A percentile compares a stretch with the other conserved stretches of the same genome.
phyloP scores from a whole-genome alignment of 2,888 invertebrate genomes.

The Allacma fusca region DNA sequence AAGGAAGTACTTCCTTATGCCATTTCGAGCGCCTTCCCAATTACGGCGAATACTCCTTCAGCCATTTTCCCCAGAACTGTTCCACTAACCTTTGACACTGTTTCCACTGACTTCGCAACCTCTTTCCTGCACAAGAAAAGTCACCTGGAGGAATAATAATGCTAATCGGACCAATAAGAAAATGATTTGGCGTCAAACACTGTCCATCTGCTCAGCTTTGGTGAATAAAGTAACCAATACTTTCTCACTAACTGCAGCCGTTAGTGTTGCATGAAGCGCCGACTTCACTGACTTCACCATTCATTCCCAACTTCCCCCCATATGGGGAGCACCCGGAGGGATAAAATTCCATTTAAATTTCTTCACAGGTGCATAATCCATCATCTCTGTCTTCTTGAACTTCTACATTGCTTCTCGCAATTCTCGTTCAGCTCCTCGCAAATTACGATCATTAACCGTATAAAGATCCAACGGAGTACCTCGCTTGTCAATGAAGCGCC shows the following conservation, averaged over 20 bases:
- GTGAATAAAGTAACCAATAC: constrained; percentile 25
- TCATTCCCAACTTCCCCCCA: constrained; percentile 32
- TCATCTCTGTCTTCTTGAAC: constrained; percentile 39
- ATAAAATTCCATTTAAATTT: constrained; percentile 19
- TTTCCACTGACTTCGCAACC: too few species aligned
- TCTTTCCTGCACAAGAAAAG: too few species aligned
- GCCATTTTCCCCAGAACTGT: too few species aligned
- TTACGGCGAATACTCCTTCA: too few species aligned
- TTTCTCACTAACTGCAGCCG: constrained; percentile 17
- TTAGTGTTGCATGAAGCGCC: constrained; percentile 21
- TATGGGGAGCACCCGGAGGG: constrained; percentile 25
- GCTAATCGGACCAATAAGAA: constrained; percentile 59
- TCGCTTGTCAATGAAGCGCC: constrained; percentile 20
- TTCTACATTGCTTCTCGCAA: constrained; percentile 40
- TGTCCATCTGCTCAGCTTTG: constrained; percentile 50
- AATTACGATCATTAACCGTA: constrained; percentile 55
- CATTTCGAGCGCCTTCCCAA: too few species aligned
- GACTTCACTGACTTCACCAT: constrained; percentile 33
- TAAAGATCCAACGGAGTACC: constrained; percentile 39
- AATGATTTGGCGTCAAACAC: constrained; percentile 62
- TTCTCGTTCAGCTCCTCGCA: constrained; percentile 49
- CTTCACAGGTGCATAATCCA: neutral
- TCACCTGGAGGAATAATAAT: constrained; percentile 56
- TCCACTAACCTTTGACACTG: too few species aligned
- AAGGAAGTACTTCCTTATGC: too few species aligned